Conservation (phyloP, 2,888 invertebrate genomes). For the Caenorhabditis sulstoni region DNA sequence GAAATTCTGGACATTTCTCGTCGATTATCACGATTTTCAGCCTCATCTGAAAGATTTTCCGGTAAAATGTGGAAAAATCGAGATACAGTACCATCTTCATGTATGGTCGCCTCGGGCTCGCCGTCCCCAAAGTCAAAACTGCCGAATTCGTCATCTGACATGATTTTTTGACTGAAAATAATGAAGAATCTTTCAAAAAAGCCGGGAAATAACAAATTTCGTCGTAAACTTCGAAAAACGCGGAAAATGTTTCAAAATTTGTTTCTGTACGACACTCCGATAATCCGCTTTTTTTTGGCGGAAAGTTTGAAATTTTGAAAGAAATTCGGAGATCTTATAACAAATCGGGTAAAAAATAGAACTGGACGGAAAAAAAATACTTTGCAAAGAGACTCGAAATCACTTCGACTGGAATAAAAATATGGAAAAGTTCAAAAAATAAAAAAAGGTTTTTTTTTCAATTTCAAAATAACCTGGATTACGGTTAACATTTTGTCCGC, state of each 20-base stretch:
- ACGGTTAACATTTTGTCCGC: too few species aligned
- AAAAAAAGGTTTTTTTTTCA: slow-evolving; percentile 5
- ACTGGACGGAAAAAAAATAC: too few species aligned
- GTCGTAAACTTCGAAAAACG: too few species aligned
- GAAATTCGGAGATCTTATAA: too few species aligned
- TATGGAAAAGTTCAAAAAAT: too few species aligned
- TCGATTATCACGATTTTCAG: slow-evolving; percentile 3
- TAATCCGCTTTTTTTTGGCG: slow-evolving; percentile 8
- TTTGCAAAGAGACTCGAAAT: too few species aligned
- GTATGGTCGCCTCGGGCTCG: background rate
- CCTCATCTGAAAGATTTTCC: slow-evolving; percentile 16
- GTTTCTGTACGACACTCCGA: slow-evolving; percentile 34
- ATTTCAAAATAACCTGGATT: background rate
- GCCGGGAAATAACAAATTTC: background rate
- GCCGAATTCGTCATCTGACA: slow-evolving; percentile 49
- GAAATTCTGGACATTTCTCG: slow-evolving; percentile 29
- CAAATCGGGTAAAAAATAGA: too few species aligned
- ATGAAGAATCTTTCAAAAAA: background rate
- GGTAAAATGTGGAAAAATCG: too few species aligned
- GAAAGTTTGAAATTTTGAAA: background rate
- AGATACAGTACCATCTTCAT: slow-evolving; percentile 17
- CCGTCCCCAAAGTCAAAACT: slow-evolving; percentile 9
- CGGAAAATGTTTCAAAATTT: background rate
- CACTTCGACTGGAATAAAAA: too few species aligned
- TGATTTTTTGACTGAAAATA: slow-evolving; percentile 22